Base-by-base conservation (phyloP, 1,140 invertebrate genomes). In the Trichonephila clavipes region DNA sequence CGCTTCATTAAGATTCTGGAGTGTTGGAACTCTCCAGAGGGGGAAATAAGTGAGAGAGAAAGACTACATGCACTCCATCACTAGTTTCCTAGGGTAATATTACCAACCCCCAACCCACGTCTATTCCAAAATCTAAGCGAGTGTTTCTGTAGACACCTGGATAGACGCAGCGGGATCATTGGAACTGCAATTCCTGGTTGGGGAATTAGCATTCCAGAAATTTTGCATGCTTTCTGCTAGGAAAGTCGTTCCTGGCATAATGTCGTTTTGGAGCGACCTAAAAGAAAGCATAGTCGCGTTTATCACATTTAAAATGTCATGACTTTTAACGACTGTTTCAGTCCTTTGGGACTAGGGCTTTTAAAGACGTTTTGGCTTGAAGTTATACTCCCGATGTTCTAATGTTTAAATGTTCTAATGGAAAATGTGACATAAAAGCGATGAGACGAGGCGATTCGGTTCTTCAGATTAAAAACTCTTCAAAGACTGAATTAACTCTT, bases 1-100 rank as follows among this genome's bases (percentile, higher is more conserved):
- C 58, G 83, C 83, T 61, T 85, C 83, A 85, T 85, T 85, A 59
- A 85, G 83, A 34, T n/a, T 85, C 24, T 77, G 72, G 28, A 77
- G 51, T 10, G 21, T 21, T 34, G 51, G 14, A 10, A 18, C 51
- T 61, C 83, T 61, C 82, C 10, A 58, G 83, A 85, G 83, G 58
- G 21, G 58, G 21, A 21, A 77, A 40, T 77, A 18, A 28, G 72
- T 24, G 72, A 40, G 34, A 77, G 28, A 77, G 72, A 77, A 77
- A 64, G 19, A 64, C 7, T 34, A 16, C 72, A 18, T 40, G 2
- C 34, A 77, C 69, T 77, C 16, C 34, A 77, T 77, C 69, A 19
- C 69, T 77, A 40, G 72, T 40, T 77, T 19, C 14, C 24, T 16
- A 28, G 72, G 72, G 28, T 77, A 77, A 77, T 77, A 77, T 77